Percentiles rank a stretch among this genome's conserved stretches.
These are phyloP conservation scores for Synergus gifuensis DNA, from an alignment of 2,888 invertebrate genomes.

Conservation along the genomic window DNA sequence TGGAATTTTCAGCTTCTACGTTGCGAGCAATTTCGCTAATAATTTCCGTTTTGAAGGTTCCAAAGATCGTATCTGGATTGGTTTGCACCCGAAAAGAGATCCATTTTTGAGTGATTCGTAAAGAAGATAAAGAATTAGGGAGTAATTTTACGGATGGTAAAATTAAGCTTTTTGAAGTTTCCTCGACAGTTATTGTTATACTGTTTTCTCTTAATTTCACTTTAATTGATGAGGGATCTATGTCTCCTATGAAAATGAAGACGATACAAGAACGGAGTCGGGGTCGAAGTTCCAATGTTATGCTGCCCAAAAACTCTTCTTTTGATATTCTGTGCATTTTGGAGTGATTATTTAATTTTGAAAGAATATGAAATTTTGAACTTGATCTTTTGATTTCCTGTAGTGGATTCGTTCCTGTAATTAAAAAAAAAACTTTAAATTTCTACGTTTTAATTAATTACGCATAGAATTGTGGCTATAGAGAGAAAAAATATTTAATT, in stretches of 20 bases:
- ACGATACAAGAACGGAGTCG: constrained; percentile 70
- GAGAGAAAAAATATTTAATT: too few relatives aligned
- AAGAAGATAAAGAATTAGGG: constrained; percentile 69
- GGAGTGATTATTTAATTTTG: neutral
- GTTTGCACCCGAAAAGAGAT: constrained; percentile 72
- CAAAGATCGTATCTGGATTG: constrained; percentile 65
- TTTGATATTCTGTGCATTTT: constrained; percentile 52
- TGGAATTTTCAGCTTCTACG: constrained; percentile 42
- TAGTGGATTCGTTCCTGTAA: constrained; percentile 8
- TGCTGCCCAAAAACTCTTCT: constrained; percentile 22
- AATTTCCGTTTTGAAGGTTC: constrained; percentile 69
- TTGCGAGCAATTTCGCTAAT: constrained; percentile 53
- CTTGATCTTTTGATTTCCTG: constrained; percentile 19
- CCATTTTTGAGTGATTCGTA: constrained; percentile 68
- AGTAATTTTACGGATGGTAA: constrained; percentile 65
- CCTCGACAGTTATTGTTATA: constrained; percentile 62
- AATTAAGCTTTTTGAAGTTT: constrained; percentile 59
- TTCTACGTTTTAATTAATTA: neutral
- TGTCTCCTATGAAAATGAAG: constrained; percentile 64
- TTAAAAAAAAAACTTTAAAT: neutral
- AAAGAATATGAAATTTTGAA: neutral
- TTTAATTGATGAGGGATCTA: constrained; percentile 58
- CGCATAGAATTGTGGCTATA: too few relatives aligned
- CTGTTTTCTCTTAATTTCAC: constrained; percentile 66
- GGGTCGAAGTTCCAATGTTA: constrained; percentile 72